phyloP scores from a whole-genome alignment of 37 sponge, comb jelly and placozoan genomes.

The Tethya wilhelma region DNA sequence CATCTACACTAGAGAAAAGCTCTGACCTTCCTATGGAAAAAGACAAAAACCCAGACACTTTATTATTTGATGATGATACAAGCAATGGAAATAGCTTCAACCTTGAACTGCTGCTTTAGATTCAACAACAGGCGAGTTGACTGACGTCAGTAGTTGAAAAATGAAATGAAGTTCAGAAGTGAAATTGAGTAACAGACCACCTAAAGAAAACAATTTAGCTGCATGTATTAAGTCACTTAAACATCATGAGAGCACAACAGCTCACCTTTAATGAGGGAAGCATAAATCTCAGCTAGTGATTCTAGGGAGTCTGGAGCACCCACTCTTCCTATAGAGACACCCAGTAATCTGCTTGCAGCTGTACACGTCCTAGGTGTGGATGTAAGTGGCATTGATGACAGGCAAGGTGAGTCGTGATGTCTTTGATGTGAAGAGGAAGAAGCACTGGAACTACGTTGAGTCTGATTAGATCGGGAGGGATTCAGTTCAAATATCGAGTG shows the following conservation, averaged over 20 bases:
- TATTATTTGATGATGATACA: no score
- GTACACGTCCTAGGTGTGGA: constrained; percentile 4
- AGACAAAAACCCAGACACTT: no score
- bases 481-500: constrained; percentile 1
- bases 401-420: no score
- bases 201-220: constrained; percentile 1
- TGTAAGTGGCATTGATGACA: constrained; percentile 5
- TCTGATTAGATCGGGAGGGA: no score
- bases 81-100: no score
- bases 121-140: no score
- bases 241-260: not conserved
- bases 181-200: constrained; percentile 37
- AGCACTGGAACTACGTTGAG: no score
- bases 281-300: not conserved
- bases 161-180: constrained; percentile 52
- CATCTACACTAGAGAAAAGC: constrained; percentile 31
- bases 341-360: not conserved
- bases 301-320: not conserved
- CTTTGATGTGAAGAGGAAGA: no score
- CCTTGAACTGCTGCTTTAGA: no score
- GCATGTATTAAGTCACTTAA: not conserved
- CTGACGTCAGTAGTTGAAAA: constrained; percentile 47
- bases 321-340: constrained; percentile 8
- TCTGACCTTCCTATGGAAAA: no score
- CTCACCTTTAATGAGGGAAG: constrained; percentile 7